Evolutionary conservation across 2,888 invertebrate species (phyloP), one percentile per base, ranked within the genome.

Genomic region (Amblyjoppa proteus): DNA sequence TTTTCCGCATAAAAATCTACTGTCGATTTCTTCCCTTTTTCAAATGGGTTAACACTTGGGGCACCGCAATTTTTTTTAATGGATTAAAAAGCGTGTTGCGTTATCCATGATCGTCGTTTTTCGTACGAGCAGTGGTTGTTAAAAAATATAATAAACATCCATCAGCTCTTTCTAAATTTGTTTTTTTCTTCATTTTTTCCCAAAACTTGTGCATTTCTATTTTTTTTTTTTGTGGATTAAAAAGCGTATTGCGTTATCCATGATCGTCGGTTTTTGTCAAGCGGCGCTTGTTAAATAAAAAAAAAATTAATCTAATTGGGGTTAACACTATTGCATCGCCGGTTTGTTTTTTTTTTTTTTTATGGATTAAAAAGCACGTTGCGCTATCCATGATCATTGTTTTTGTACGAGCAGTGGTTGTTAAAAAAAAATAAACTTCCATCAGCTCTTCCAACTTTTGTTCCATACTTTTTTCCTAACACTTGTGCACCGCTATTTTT

Each of bases 1-100:
- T 83, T 69, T 16, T 16, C 28, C 49, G 71, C 56, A 28, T 51
- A 68, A 77, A 25, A 25, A 64, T 64, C 34, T 64, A 31, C 58
- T 16, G 68, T 41, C 25, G 31, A 20, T 71, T 71, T 53, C 20
- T 56, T 71, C 34, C 25, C 66, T 56, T 25, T 31, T 20, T 45
- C 13, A 16, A 9, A 13, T 45, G 13, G 45, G 45, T 45, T 45
- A 45, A 45, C 28, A 64, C 61, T 81, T 64, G 70, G 66, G 66
- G 34, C n/a, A 61, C 9, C 7, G n/a, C 11, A 68, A 20, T 64
- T 74, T 51, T 73, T 41, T 45, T 45, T 45, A 16, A 9, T 66
- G 25, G 13, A 53, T 83, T 83, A 79, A 49, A 70, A 83, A 83
- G 79, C 83, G 64, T 83, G 79, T 66, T 28, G 34, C 41, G 64